phyloP scores from a whole-genome alignment of 2,113 vertebrate genomes.

The Antechinus stuartii region DNA sequence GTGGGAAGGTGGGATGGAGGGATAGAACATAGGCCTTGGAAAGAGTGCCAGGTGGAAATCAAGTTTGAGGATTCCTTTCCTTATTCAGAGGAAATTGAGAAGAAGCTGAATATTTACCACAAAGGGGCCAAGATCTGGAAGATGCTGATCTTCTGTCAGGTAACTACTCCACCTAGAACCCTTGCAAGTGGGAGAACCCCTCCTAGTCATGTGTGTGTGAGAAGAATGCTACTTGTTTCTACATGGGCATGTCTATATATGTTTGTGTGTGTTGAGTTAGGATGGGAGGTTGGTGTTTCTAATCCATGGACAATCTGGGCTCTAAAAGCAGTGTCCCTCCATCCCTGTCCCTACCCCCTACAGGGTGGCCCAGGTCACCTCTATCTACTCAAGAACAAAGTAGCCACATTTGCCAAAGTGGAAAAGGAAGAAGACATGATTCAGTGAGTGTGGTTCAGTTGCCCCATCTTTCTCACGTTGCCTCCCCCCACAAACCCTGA shows the following conservation, averaged over 20 bases:
- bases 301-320: neutral
- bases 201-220: no score
- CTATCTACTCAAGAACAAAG: slow-evolving; percentile 98
- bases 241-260: neutral
- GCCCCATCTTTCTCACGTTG: accelerated
- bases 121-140: slow-evolving; percentile 98
- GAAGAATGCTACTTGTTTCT: neutral
- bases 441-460: slow-evolving; percentile 87
- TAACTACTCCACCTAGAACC: slow-evolving; percentile 65
- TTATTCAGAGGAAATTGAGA: slow-evolving; percentile 95
- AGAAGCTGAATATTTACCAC: slow-evolving; percentile 94
- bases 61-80: neutral
- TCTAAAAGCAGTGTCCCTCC: neutral
- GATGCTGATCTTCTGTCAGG: slow-evolving; percentile 99
- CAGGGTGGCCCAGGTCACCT: slow-evolving; percentile 97
- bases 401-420: slow-evolving; percentile 98
- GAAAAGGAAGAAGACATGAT: slow-evolving; percentile 99
- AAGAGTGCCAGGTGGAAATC: neutral
- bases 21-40: neutral
- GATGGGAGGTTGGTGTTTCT: neutral
- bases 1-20: neutral
- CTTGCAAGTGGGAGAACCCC: neutral
- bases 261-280: neutral
- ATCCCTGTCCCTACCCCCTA: neutral
- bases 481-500: neutral